Base-by-base conservation (phyloP, 2,113 vertebrate genomes). In the Xiphophorus maculatus region DNA sequence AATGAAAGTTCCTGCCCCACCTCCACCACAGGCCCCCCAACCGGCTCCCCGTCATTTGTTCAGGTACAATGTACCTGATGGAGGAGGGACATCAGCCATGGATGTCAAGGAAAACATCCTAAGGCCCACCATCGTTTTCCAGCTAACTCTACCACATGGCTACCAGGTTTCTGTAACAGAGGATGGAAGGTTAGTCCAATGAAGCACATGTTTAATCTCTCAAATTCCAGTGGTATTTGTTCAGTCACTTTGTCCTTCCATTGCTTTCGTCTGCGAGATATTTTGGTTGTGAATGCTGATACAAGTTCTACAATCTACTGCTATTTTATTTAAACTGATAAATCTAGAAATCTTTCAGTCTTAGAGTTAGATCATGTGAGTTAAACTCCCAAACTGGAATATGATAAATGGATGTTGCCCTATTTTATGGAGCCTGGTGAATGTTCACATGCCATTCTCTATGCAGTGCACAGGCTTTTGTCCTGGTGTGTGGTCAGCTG, bases 1-100 rank as follows among this genome's bases (percentile, higher is more conserved):
- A 91, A 98, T 97, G 95, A 98, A 98, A 93, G 90, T 93, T 11
- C 95, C 93, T 0, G 97, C 97, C 28, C 96, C 96, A 0, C 95
- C 96, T 77, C 96, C 94, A 0, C 96, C 96, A 3, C 83, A 69
- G 51, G 95, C 85, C 27, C 96, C 96, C 8, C 93, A 94, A 84
- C 88, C 95, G 0, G 76, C 93, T 62, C 84, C 92, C 4, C 93
- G 91, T 8, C 90, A 81, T 66, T 79, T 92, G 83, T 94, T 92
- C 69, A 94, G 91, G 69, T 91, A 90, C 64, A 67, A 82, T 29
- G 69, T 81, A 28, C 92, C 91, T 7, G 91, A 92, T 9, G 90
- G 89, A 63, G 91, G 94, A 71, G 94, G 93, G 58, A 92, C 91
- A 65, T 91, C 78, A 33, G 83, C 90, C 17, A 77, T 87, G 66